These are phyloP conservation scores for Festucalex cinctus DNA, from an alignment of 2,113 vertebrate genomes.

Conservation along the genomic window DNA sequence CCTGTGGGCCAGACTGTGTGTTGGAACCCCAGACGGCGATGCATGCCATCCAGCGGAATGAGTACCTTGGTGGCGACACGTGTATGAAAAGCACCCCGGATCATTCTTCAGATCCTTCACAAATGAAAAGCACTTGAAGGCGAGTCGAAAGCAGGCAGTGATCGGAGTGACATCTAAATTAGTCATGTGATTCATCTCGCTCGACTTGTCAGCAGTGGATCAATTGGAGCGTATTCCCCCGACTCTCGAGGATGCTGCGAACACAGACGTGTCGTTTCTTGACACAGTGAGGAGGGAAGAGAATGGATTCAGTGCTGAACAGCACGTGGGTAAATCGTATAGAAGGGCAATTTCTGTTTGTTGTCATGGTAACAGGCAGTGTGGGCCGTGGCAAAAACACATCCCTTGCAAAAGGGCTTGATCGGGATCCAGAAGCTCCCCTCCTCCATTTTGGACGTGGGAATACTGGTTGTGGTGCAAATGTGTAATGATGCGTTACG, in stretches of 20 bases:
- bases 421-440: slow-evolving; percentile 52
- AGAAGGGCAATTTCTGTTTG: slow-evolving; percentile 72
- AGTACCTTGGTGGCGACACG: neutral
- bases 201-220: slow-evolving; percentile 36
- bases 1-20: neutral
- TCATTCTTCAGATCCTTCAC: slow-evolving; percentile 1
- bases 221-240: slow-evolving; percentile 44
- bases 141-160: slow-evolving; percentile 12
- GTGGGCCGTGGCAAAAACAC: slow-evolving; percentile 65
- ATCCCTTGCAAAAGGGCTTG: slow-evolving; percentile 51
- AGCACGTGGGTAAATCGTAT: slow-evolving; percentile 65
- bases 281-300: slow-evolving; percentile 10
- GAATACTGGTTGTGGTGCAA: slow-evolving; percentile 31
- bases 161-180: slow-evolving; percentile 41
- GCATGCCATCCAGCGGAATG: slow-evolving; percentile 5
- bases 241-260: slow-evolving; percentile 42
- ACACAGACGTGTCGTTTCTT: slow-evolving; percentile 34
- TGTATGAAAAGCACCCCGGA: slow-evolving; percentile 5
- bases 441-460: slow-evolving; percentile 56
- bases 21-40: slow-evolving; percentile 11
- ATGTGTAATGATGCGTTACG: slow-evolving; percentile 42
- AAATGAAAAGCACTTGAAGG: slow-evolving; percentile 13
- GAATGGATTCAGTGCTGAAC: slow-evolving; percentile 48
- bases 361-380: slow-evolving; percentile 81
- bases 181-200: slow-evolving; percentile 41